phyloP scores from a whole-genome alignment of 2,113 vertebrate species.

The Tyrannus savana region DNA sequence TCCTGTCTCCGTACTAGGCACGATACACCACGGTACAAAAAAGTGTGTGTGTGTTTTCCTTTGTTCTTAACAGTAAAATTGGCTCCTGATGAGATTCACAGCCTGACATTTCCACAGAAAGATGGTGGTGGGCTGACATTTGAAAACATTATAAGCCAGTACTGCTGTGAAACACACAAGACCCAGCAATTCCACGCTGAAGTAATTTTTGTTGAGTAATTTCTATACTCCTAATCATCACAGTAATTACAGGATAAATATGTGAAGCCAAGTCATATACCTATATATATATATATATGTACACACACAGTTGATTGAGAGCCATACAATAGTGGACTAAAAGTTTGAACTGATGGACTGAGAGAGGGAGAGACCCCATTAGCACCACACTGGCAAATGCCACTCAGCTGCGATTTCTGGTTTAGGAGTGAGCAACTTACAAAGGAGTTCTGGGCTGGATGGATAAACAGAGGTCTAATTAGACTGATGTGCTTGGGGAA shows the following conservation, averaged over 20 bases:
- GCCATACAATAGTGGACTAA: fast-evolving
- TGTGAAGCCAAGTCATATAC: background rate
- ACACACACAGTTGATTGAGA: background rate
- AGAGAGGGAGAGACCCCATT: background rate
- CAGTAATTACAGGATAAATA: background rate
- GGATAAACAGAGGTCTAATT: conserved; percentile 5
- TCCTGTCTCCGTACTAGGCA: background rate
- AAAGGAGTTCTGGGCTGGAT: conserved; percentile 10
- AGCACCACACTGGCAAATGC: background rate
- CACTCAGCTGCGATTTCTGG: background rate
- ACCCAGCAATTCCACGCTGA: background rate
- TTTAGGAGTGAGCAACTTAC: conserved; percentile 30
- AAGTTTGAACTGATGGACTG: background rate
- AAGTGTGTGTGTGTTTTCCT: background rate
- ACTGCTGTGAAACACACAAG: background rate
- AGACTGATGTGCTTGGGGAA: background rate
- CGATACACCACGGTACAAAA: background rate
- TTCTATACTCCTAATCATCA: background rate
- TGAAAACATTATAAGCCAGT: background rate
- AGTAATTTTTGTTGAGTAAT: background rate
- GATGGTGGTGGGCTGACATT: background rate
- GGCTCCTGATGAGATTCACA: background rate
- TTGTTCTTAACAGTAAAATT: background rate
- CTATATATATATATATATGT: too few relatives aligned
- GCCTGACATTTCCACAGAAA: background rate